Percentiles rank a stretch among this genome's conserved stretches.
These are phyloP conservation scores for Rallus crepitans DNA, from an alignment of 2,797 vertebrate genomes.

Conservation along the genomic window DNA sequence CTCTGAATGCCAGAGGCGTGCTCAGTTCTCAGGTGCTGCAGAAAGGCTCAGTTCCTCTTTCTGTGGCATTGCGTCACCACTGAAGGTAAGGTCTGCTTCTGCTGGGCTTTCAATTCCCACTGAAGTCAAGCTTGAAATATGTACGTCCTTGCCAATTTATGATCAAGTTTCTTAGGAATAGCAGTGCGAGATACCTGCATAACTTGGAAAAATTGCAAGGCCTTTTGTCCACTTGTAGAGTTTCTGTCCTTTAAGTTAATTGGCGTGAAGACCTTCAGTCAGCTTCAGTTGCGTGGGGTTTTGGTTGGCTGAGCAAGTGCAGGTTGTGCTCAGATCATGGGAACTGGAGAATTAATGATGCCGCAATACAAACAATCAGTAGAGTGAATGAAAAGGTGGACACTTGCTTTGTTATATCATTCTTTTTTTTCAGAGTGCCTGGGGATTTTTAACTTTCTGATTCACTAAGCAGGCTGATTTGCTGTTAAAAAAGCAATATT, in stretches of 20 bases:
- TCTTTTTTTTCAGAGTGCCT: neutral
- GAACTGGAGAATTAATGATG: neutral
- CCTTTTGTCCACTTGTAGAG: neutral
- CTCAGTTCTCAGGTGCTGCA: neutral
- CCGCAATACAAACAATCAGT: neutral
- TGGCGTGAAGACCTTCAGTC: neutral
- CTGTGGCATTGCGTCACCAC: neutral
- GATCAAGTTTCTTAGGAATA: neutral
- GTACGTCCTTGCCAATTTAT: neutral
- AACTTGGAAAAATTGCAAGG: neutral
- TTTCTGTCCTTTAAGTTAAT: neutral
- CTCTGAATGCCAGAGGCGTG: neutral
- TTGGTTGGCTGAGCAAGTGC: neutral
- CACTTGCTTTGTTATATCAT: neutral
- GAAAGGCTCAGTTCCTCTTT: neutral
- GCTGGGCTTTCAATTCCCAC: neutral
- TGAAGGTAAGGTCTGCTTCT: neutral
- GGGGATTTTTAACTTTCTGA: slow-evolving; percentile 66
- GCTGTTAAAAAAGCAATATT: slow-evolving; percentile 68
- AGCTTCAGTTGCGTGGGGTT: neutral
- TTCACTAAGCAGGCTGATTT: slow-evolving; percentile 39
- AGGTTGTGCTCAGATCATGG: neutral
- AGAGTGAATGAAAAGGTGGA: neutral
- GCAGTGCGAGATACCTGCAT: neutral
- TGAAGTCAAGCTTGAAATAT: neutral